Evolutionary conservation across 2,113 vertebrate species (phyloP), one percentile per base, ranked within the genome.

Genomic region (Columbina picui): DNA sequence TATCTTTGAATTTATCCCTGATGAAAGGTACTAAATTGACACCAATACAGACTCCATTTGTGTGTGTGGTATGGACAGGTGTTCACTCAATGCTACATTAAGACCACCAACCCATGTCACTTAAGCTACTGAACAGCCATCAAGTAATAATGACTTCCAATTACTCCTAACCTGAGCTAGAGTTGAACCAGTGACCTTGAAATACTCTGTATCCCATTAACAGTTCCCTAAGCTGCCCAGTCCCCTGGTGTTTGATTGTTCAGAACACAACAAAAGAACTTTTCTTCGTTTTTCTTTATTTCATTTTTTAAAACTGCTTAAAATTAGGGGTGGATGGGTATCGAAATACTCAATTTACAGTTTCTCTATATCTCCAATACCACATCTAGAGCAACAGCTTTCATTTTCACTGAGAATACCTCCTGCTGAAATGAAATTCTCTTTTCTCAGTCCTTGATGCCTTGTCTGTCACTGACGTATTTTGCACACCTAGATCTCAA

Each of bases 331-430:
- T 78, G 81, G 78, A 71, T 64, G 90, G 68, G 65, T 21, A 90
- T 77, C 9, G 87, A 92, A 97, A 97, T 94, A 85, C 49, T 89
- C 78, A 89, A 93, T 94, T 96, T 97, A 75, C 93, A 95, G 80
- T 75, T 73, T 83, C 38, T 34, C 84, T 91, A 3, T 52, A 14
- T 90, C 93, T 94, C 86, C 81, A 89, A 92, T 70, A 12, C 43
- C 79, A 60, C 9, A 4, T 80, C 87, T 22, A 50, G 84, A 95
- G 70, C 53, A 93, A 84, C 87, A 53, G 69, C 67, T 94, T 96
- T 89, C 74, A 91, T 94, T 97, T 96, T 89, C 95, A 81, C 92
- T 76, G 30, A 49, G 87, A 93, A 83, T 93, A 47, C 77, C 80
- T 96, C 94, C 94, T 0, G 94, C 96, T 96, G 92, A 94, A 95